A percentile compares a stretch with the other conserved stretches of the same genome.
phyloP scores from a whole-genome alignment of 2,113 vertebrate genomes.

The Coregonus clupeaformis region DNA sequence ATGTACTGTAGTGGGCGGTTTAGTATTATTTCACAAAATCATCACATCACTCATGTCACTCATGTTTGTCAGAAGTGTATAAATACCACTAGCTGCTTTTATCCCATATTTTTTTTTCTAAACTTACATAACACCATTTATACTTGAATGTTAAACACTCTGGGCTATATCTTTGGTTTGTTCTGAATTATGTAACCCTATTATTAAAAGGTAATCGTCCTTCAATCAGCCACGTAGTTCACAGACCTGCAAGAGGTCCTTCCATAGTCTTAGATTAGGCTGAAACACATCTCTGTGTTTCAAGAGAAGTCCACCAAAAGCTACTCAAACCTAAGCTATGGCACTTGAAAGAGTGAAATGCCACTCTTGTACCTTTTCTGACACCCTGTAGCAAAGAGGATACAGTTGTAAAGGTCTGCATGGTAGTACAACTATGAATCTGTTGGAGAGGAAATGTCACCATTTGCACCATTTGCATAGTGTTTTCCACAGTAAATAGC shows the following conservation, averaged over 20 bases:
- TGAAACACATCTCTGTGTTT: slow-evolving; percentile 26
- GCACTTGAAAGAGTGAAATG: slow-evolving; percentile 54
- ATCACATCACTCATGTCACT: no score
- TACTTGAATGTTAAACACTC: slow-evolving; percentile 21
- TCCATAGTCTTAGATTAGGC: slow-evolving; percentile 46
- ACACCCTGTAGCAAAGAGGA: slow-evolving; percentile 34
- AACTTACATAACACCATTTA: slow-evolving; percentile 37
- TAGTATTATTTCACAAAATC: no score
- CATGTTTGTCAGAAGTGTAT: no score
- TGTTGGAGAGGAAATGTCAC: slow-evolving; percentile 52
- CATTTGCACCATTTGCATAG: slow-evolving; percentile 64
- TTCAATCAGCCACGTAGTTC: slow-evolving; percentile 16
- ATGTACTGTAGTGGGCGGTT: no score
- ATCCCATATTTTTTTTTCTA: neutral
- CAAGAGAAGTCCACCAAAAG: slow-evolving; percentile 12
- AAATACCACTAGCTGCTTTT: no score
- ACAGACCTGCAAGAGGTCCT: slow-evolving; percentile 25
- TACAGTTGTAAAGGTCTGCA: slow-evolving; percentile 42
- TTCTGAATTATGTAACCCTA: slow-evolving; percentile 24
- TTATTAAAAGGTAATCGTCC: slow-evolving; percentile 37
- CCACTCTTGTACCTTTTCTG: slow-evolving; percentile 34
- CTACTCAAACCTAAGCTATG: slow-evolving; percentile 45
- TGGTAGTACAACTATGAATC: slow-evolving; percentile 35
- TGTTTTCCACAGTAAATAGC: slow-evolving; percentile 50
- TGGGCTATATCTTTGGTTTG: slow-evolving; percentile 21